Base-by-base conservation (phyloP, 2,797 vertebrate genomes). In the Fistularia tabacaria region DNA sequence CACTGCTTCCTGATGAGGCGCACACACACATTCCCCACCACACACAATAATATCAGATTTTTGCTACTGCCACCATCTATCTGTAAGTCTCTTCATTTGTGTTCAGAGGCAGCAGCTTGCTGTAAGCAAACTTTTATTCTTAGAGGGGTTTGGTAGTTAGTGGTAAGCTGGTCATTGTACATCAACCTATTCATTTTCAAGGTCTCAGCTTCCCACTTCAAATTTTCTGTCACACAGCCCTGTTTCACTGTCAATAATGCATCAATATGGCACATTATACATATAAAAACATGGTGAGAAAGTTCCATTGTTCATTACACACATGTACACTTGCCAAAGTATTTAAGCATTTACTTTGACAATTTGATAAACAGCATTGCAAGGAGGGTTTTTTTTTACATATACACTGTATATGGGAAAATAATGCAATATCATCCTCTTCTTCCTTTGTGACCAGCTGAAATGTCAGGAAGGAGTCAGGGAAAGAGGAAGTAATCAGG, bases 1-100 rank as follows among this genome's bases (percentile, higher is more conserved):
- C 80, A 97, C 56, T 3, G 95, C 94, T 57, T 99, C 95, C 96
- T 98, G 90, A 79, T 87, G 82, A 81, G 75, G 64, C 72, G 57
- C 55, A 51, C 59, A 49, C 53, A 53, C 36, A 56, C 37, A 66
- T 43, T 64, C 50, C 56, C 60, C 62, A 55, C 65, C 46, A 60
- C 47, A 59, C 15, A 56, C 59, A 71, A 81, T 70, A 75, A 65
- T 82, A 82, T 86, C 69, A 66, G 57, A 77, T 73, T 73, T 48
- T 57, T 54, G 62, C 65, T 72, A 11, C 64, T 76, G 71, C 71
- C 66, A 62, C 66, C 65, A 46, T 57, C 51, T 58, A 54, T 75
- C 63, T 79, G 66, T 76, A 59, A 70, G 71, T 38, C 44, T 69
- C 62, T 70, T 63, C 13, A 36, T 51, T 14, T 44, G 59, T 43